These are phyloP conservation scores for Pachycephala philippinensis DNA, from an alignment of 2,113 vertebrate genomes.

Conservation along the genomic window DNA sequence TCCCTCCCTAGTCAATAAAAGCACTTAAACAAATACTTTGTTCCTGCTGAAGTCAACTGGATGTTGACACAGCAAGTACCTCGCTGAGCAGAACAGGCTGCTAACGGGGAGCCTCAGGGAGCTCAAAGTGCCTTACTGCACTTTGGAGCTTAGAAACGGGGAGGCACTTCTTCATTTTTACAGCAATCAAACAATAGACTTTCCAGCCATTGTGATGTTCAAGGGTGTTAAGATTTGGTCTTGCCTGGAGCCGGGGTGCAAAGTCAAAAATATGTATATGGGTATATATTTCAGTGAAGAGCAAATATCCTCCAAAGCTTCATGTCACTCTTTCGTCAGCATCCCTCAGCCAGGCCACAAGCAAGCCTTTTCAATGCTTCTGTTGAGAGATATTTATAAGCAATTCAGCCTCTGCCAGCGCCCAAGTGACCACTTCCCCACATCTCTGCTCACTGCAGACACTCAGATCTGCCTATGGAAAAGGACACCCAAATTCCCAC, in stretches of 20 bases:
- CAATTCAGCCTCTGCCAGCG: neutral
- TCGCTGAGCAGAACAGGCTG: neutral
- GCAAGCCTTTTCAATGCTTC: neutral
- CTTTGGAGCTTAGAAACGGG: neutral
- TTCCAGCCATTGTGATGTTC: neutral
- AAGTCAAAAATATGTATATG: neutral
- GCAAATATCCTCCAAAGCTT: neutral
- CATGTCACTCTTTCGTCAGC: neutral
- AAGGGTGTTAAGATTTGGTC: neutral
- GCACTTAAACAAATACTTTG: conserved; percentile 43
- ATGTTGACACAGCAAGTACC: conserved; percentile 14
- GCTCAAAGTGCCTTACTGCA: neutral
- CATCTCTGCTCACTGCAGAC: neutral
- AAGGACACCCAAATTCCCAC: neutral
- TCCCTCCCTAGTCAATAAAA: conserved; percentile 53
- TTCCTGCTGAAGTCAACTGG: conserved; percentile 10
- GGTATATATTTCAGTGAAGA: neutral
- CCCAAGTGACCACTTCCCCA: neutral
- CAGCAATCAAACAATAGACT: neutral
- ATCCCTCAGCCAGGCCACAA: neutral
- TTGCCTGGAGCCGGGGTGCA: neutral
- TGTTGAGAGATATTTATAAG: neutral
- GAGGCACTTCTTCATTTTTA: neutral
- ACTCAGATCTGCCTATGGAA: neutral
- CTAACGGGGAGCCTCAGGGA: neutral